These are phyloP conservation scores for Cinara cedri DNA, from an alignment of 2,888 invertebrate species.

Conservation along the genomic window DNA sequence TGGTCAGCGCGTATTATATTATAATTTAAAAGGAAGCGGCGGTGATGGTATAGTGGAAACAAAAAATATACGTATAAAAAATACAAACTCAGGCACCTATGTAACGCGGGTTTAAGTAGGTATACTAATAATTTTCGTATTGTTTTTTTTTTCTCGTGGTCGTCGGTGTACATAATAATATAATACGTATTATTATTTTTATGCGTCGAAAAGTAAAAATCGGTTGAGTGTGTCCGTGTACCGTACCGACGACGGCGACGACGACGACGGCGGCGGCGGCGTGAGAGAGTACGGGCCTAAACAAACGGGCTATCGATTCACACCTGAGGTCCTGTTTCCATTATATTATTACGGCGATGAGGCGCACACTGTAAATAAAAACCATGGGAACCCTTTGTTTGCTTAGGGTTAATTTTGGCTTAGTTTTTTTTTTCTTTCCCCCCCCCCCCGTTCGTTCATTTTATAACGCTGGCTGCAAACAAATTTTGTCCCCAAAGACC, in stretches of 20 bases:
- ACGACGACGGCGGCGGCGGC: too few relatives aligned
- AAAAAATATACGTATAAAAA: too few relatives aligned
- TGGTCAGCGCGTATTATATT: neutral
- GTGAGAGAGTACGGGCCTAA: constrained; percentile 53
- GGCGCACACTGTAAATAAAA: constrained; percentile 41
- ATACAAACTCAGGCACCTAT: constrained; percentile 15
- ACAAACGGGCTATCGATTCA: constrained; percentile 55
- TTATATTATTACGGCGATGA: constrained; percentile 3
- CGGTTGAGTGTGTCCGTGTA: constrained; percentile 37
- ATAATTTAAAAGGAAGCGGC: neutral
- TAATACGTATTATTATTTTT: neutral
- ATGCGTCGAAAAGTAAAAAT: constrained; percentile 36
- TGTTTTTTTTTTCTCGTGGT: constrained; percentile 26
- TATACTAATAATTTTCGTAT: constrained; percentile 51
- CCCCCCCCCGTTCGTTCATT: neutral
- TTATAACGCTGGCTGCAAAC: constrained; percentile 39
- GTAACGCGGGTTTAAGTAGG: constrained; percentile 37
- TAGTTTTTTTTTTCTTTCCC: constrained; percentile 29
- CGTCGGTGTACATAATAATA: too few relatives aligned
- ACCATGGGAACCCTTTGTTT: constrained; percentile 56
- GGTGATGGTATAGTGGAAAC: neutral
- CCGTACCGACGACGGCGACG: too few relatives aligned
- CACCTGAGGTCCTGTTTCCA: constrained; percentile 47
- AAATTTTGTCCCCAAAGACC: constrained; percentile 43
- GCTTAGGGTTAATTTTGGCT: constrained; percentile 56